Percentiles rank a stretch among this genome's conserved stretches.
Conservation (phyloP, 1,140 invertebrate genomes). For the Apolygus lucorum region DNA sequence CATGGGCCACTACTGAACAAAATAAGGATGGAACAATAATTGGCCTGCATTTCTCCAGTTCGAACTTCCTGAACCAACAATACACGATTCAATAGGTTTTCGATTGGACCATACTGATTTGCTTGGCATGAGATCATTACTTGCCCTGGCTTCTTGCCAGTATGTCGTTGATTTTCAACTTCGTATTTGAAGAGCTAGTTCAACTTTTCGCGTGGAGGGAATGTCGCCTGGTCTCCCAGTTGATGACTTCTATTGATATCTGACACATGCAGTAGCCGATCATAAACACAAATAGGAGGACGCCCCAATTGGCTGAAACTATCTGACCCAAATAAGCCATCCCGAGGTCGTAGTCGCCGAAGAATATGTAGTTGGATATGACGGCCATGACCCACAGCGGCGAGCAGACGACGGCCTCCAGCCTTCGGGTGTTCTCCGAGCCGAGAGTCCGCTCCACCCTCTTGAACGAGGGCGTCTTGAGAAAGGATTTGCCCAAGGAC, state of each 20-base stretch:
- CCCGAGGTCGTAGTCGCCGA: conserved; percentile 62
- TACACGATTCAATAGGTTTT: too few relatives aligned
- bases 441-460: conserved; percentile 32
- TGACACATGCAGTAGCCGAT: conserved; percentile 46
- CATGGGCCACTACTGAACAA: too few relatives aligned
- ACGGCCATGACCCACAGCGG: conserved; percentile 67
- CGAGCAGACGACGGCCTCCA: conserved; percentile 55
- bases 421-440: conserved; percentile 43
- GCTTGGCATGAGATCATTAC: too few relatives aligned
- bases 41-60: too few relatives aligned
- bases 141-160: too few relatives aligned
- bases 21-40: too few relatives aligned
- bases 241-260: conserved; percentile 39
- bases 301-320: conserved; percentile 39
- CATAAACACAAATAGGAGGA: conserved; percentile 37
- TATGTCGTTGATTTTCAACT: too few relatives aligned
- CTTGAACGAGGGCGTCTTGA: conserved; percentile 35
- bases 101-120: too few relatives aligned
- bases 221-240: too few relatives aligned
- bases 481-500: conserved; percentile 45
- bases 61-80: too few relatives aligned
- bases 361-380: conserved; percentile 79
- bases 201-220: too few relatives aligned
- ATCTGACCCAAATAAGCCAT: conserved; percentile 50
- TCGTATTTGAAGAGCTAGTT: too few relatives aligned